Conservation (phyloP, 2,797 vertebrate genomes). For the Heliangelus exortis region DNA sequence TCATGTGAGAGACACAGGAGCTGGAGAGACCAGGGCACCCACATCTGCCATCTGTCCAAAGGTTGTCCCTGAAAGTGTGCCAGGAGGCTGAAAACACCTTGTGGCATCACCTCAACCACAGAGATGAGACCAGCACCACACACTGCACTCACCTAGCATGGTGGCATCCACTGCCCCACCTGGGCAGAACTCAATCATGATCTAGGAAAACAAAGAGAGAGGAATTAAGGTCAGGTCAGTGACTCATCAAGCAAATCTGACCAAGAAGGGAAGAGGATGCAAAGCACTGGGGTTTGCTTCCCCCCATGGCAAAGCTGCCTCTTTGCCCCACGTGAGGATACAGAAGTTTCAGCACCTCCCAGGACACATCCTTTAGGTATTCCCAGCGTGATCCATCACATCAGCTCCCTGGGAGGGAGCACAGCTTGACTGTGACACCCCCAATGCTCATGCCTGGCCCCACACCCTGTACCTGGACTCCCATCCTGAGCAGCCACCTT, state of each 20-base stretch:
- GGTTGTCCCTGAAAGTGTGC: neutral
- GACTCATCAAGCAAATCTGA: neutral
- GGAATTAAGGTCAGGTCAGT: neutral
- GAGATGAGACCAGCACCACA: neutral
- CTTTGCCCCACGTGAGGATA: rapidly evolving
- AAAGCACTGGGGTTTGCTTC: neutral
- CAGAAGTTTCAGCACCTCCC: neutral
- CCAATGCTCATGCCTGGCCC: neutral
- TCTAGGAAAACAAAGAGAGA: constrained; percentile 78
- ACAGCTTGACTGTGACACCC: rapidly evolving
- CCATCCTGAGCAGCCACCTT: neutral
- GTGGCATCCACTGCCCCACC: constrained; percentile 95
- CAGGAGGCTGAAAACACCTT: neutral
- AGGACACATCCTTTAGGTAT: neutral
- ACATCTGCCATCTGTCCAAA: rapidly evolving
- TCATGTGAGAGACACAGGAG: neutral
- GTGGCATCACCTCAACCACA: rapidly evolving
- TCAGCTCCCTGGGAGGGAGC: rapidly evolving
- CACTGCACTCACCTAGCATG: constrained; percentile 89
- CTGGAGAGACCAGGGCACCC: neutral
- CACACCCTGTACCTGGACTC: neutral
- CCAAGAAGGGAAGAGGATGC: rapidly evolving
- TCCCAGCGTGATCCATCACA: rapidly evolving
- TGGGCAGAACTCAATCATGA: constrained; percentile 98
- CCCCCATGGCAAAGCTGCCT: neutral